Conservation (phyloP, 2,888 invertebrate species). For the Galeruca laticollis region DNA sequence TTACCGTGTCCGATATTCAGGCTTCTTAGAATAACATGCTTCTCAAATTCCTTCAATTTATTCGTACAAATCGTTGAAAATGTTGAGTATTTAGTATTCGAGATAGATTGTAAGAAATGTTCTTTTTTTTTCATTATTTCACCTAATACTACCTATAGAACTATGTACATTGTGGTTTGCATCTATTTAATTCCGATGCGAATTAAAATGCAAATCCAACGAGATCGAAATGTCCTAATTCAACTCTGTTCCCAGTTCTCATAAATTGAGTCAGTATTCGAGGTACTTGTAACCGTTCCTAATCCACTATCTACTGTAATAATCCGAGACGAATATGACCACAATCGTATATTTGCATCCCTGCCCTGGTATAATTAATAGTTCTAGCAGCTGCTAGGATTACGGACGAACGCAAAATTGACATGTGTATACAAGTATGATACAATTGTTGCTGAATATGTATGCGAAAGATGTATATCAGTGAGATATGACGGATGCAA, state of each 20-base stretch:
- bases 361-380: constrained; percentile 27
- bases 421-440: constrained; percentile 31
- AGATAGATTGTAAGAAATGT: too few relatives aligned
- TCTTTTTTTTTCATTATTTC: too few relatives aligned
- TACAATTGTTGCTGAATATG: constrained; percentile 26
- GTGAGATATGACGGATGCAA: constrained; percentile 30
- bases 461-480: constrained; percentile 36
- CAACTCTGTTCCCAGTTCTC: constrained; percentile 29
- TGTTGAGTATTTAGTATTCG: too few relatives aligned
- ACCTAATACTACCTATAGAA: too few relatives aligned
- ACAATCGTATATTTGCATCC: constrained; percentile 48
- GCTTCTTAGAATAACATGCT: too few relatives aligned
- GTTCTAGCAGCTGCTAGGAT: constrained; percentile 25
- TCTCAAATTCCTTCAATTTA: too few relatives aligned
- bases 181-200: background rate
- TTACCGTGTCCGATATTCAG: too few relatives aligned
- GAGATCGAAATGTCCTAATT: background rate
- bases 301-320: constrained; percentile 44
- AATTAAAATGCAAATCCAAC: background rate
- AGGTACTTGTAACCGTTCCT: constrained; percentile 45
- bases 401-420: constrained; percentile 20
- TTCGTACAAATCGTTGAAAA: too few relatives aligned
- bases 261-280: constrained; percentile 46
- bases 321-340: constrained; percentile 50
- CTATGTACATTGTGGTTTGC: background rate